Base-by-base conservation (phyloP, 2,113 vertebrate species). In the Ia io region DNA sequence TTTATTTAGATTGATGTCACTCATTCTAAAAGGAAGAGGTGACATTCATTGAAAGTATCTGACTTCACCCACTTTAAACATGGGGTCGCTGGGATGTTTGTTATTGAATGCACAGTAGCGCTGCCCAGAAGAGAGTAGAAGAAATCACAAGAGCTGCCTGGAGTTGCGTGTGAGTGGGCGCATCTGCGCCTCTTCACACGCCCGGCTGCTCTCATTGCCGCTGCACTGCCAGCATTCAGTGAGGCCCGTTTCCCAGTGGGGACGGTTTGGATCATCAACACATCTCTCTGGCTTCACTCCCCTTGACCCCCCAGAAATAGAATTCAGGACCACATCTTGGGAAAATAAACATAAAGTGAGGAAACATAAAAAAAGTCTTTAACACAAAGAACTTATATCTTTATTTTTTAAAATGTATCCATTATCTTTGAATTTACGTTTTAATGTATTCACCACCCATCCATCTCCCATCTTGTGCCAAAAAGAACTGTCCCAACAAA, bases 141-240 rank as follows among this genome's bases (percentile, higher is more conserved):
- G 47, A 85, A 73, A 88, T 67, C 25, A 14, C 10, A 47, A 23
- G 37, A n/a, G 56, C 7, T 35, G 35, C 47, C 40, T 71, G 61
- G 49, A 63, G 47, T 35, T 67, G n/a, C 67, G 9, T 32, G 51
- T 44, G 51, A 69, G 23, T 42, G 16, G 49, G 25, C 17, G 7
- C 1, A 2, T 7, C 0, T 30, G 37, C 35, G n/a, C 73, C n/a
- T 47, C 6, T 0, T 0, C 25, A 32, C n/a, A 47, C 0, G 0
- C 22, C 44, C 28, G 3, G 9, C 3, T 37, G 10, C 42, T 53
- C 30, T 40, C 35, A 3, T 6, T n/a, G 11, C 30, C 32, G 11
- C 14, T 74, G 23, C 59, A 7, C 53, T 74, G 32, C 53, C 47
- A n/a, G 18, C 42, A 2, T 13, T 35, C 32, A 42, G 32, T 14